These are phyloP conservation scores for Dryobates pubescens DNA, from an alignment of 2,797 vertebrate genomes.

Conservation along the genomic window DNA sequence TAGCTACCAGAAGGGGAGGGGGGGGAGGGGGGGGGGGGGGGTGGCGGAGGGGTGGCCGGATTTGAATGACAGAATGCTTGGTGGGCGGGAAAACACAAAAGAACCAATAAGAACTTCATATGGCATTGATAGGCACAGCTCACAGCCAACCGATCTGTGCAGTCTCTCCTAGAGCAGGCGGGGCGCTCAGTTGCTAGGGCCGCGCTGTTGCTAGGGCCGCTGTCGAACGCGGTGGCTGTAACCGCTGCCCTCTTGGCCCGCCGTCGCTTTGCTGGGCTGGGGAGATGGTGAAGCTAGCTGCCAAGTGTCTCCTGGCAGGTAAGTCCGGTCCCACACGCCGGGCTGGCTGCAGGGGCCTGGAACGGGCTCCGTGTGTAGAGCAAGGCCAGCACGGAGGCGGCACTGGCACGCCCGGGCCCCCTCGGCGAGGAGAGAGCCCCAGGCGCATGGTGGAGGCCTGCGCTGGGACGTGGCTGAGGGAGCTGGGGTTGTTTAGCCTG, in stretches of 20 bases:
- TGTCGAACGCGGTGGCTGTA: accelerated
- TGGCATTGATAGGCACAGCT: background rate
- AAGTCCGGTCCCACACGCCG: slow-evolving; percentile 44
- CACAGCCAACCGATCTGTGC: background rate
- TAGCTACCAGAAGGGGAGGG: background rate
- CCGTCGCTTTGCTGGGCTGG: too few relatives aligned
- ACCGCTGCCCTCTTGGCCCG: accelerated
- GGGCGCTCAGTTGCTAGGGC: slow-evolving; percentile 32
- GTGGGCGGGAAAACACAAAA: background rate
- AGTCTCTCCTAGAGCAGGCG: background rate
- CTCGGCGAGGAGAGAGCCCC: background rate
- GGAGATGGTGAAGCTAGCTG: slow-evolving; percentile 80
- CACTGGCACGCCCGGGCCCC: background rate
- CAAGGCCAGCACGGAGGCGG: background rate
- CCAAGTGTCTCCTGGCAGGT: slow-evolving; percentile 83
- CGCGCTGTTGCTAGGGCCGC: slow-evolving; percentile 22
- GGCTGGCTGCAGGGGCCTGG: background rate
- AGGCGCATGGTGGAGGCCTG: background rate
- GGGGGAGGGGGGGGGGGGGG: too few relatives aligned
- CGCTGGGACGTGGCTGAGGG: background rate
- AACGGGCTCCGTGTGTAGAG: background rate
- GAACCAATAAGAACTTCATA: accelerated
- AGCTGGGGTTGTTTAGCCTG: background rate
- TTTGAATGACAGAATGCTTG: background rate
- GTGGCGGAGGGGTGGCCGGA: accelerated